phyloP scores from a whole-genome alignment of 2,888 invertebrate genomes.

The Lasioglossum villosulum region DNA sequence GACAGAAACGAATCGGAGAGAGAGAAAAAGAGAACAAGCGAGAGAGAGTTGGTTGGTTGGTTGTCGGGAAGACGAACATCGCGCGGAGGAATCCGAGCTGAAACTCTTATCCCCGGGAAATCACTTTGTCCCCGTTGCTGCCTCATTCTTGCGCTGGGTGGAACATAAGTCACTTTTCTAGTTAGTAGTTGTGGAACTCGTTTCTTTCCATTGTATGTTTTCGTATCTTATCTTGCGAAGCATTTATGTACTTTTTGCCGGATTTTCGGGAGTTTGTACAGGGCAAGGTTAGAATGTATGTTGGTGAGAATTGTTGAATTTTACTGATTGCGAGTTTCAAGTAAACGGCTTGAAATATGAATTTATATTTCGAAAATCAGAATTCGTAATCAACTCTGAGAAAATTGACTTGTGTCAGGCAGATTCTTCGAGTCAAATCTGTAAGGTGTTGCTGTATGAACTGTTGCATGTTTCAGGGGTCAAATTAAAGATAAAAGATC shows the following conservation, averaged over 20 bases:
- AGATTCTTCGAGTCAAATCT: too few species aligned
- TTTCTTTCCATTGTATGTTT: neutral
- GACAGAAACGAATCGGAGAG: neutral
- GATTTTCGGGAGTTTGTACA: neutral
- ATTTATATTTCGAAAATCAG: too few species aligned
- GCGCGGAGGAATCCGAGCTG: neutral
- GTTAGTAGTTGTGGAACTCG: neutral
- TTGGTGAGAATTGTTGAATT: neutral
- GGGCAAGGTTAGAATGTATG: neutral
- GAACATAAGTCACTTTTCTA: slow-evolving; percentile 1
- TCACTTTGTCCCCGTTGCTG: slow-evolving; percentile 8
- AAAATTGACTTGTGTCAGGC: too few species aligned
- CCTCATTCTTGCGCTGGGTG: neutral
- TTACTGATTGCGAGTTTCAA: neutral
- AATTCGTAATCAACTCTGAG: too few species aligned
- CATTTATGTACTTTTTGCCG: neutral
- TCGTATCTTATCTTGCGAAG: neutral
- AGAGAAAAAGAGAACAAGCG: neutral
- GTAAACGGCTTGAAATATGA: neutral
- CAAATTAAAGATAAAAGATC: neutral
- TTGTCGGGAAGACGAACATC: neutral
- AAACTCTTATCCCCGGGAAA: slow-evolving; percentile 7
- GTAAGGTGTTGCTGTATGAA: too few species aligned
- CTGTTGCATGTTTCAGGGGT: neutral
- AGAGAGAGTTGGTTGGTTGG: neutral